Evolutionary conservation across 2,113 vertebrate species (phyloP).

Genomic region (Callopanchax toddi): DNA sequence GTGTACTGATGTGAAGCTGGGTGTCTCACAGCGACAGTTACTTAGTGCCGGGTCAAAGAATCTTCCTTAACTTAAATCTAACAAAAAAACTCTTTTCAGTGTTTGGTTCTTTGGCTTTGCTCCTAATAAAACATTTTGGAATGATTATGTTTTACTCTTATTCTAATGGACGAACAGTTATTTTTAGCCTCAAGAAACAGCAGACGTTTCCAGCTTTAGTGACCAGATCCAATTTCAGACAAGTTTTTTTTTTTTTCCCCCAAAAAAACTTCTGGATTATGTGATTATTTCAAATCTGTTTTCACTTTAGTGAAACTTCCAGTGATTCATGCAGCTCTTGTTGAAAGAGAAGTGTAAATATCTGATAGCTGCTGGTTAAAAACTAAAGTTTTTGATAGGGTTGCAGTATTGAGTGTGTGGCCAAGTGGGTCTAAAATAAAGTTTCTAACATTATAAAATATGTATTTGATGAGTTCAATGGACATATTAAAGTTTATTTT

Average conservation of each 20-base stretch:
- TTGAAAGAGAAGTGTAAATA: too few species aligned
- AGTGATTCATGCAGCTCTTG: too few species aligned
- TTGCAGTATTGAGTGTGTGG: too few species aligned
- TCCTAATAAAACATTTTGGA: not conserved
- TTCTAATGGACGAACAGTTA: not conserved
- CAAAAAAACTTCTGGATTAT: too few species aligned
- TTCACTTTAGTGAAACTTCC: too few species aligned
- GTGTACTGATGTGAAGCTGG: constrained; percentile 6
- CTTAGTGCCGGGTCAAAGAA: accelerated
- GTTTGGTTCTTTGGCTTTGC: constrained; percentile 5
- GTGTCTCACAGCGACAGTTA: not conserved
- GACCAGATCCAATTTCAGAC: too few species aligned
- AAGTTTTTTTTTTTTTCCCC: too few species aligned
- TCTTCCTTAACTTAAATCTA: not conserved
- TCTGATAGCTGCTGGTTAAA: too few species aligned
- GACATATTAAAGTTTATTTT: too few species aligned
- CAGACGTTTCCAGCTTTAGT: too few species aligned
- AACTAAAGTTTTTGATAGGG: too few species aligned
- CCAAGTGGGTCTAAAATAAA: not conserved
- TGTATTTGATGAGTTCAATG: not conserved
- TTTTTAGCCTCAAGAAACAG: not conserved
- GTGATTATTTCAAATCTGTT: too few species aligned
- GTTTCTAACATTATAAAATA: not conserved
- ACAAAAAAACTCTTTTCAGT: not conserved
- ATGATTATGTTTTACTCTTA: not conserved